Percentiles rank a stretch among this genome's conserved stretches.
These are phyloP conservation scores for Brienomyrus brachyistius DNA, from an alignment of 2,113 vertebrate genomes.

Conservation along the genomic window DNA sequence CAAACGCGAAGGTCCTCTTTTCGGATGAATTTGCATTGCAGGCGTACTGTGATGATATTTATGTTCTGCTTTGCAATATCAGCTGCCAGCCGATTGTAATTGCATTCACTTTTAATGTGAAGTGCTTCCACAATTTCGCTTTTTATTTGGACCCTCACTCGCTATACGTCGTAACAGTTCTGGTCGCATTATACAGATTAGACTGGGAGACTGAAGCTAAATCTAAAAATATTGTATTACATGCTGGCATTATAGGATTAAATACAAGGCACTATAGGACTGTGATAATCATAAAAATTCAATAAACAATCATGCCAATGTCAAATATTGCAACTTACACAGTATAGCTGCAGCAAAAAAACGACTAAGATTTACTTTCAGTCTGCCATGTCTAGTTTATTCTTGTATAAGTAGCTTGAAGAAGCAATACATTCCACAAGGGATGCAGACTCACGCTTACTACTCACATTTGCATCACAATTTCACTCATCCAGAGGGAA, in stretches of 20 bases:
- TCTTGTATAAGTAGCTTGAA: neutral
- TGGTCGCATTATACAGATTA: neutral
- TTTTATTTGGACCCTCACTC: neutral
- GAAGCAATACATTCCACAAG: neutral
- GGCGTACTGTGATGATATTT: neutral
- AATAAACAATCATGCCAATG: neutral
- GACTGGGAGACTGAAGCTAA: neutral
- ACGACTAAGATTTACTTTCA: neutral
- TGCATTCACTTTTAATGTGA: neutral
- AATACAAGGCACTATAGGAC: neutral
- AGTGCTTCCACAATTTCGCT: neutral
- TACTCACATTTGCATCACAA: neutral
- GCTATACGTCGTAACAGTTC: neutral
- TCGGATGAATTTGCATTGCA: neutral
- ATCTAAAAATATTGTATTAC: neutral
- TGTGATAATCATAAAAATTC: neutral
- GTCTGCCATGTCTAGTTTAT: neutral
- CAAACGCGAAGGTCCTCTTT: neutral
- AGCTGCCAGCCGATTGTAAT: neutral
- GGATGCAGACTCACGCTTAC: neutral
- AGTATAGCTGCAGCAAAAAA: neutral
- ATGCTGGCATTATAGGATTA: neutral
- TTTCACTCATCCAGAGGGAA: neutral
- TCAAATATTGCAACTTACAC: neutral
- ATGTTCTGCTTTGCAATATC: neutral